These are phyloP conservation scores for Channa striata DNA, from an alignment of 2,797 vertebrate species.

Conservation along the genomic window DNA sequence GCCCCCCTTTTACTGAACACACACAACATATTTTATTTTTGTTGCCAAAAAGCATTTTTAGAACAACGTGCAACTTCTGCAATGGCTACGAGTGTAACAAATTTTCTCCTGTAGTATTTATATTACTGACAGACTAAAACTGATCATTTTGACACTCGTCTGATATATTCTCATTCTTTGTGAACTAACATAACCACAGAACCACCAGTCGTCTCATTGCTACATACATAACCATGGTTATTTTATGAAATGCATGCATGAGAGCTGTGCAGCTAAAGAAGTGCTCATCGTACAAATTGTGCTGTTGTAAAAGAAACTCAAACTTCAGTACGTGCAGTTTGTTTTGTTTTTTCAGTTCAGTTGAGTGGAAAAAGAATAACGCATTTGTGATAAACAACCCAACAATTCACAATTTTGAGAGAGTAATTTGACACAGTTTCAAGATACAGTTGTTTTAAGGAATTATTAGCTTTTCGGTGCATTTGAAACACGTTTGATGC, in stretches of 20 bases:
- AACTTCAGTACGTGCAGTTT: too few species aligned
- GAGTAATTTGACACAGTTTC: conserved; percentile 31
- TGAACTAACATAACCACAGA: conserved; percentile 52
- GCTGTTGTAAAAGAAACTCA: conserved; percentile 1
- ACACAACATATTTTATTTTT: neutral
- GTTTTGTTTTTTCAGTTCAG: conserved; percentile 4
- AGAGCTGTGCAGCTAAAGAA: conserved; percentile 6
- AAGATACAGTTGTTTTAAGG: conserved; percentile 33
- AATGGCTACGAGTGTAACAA: conserved; percentile 46
- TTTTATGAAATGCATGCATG: neutral
- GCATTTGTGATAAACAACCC: conserved; percentile 17
- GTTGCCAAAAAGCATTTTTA: neutral
- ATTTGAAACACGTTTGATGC: conserved; percentile 23
- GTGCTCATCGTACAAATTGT: conserved; percentile 1
- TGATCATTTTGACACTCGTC: conserved; percentile 7
- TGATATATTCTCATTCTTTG: conserved; percentile 27
- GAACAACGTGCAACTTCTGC: conserved; percentile 34
- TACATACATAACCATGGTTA: neutral
- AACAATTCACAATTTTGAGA: conserved; percentile 3
- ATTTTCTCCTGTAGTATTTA: conserved; percentile 30
- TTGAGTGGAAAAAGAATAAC: conserved; percentile 13
- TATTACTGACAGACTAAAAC: conserved; percentile 29
- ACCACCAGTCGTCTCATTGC: neutral
- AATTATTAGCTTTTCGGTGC: conserved; percentile 30
- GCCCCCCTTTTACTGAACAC: neutral